phyloP scores from a whole-genome alignment of 2,797 vertebrate genomes.

The Leucoraja ocellata region DNA sequence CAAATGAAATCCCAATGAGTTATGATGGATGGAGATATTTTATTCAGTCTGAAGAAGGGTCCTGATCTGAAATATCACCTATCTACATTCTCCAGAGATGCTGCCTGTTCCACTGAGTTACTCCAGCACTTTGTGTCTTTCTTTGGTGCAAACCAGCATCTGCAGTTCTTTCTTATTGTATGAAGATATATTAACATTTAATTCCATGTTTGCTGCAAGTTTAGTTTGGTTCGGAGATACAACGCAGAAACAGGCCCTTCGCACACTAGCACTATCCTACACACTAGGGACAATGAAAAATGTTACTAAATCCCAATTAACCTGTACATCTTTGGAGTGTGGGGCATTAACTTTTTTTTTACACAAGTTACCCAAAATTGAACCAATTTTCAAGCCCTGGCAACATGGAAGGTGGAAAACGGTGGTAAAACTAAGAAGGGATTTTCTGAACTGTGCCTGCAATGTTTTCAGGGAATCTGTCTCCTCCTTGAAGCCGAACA shows the following conservation, averaged over 20 bases:
- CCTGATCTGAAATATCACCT: too few species aligned
- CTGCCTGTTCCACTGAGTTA: too few species aligned
- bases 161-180: too few species aligned
- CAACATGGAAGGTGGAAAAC: neutral
- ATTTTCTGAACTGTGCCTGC: neutral
- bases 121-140: too few species aligned
- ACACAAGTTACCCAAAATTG: neutral
- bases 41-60: too few species aligned
- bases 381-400: neutral
- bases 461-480: neutral
- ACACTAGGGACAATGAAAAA: too few species aligned
- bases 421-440: neutral
- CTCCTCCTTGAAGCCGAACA: neutral
- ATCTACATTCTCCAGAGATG: too few species aligned
- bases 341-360: too few species aligned
- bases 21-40: neutral
- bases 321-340: neutral
- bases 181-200: neutral
- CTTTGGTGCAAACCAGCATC: too few species aligned
- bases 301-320: too few species aligned
- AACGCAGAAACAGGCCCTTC: too few species aligned
- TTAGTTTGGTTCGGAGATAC: neutral
- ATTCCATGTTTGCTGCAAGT: neutral
- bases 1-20: neutral
- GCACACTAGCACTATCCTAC: too few species aligned